Base-by-base conservation (phyloP, 2,113 vertebrate genomes). In the Lota lota region DNA sequence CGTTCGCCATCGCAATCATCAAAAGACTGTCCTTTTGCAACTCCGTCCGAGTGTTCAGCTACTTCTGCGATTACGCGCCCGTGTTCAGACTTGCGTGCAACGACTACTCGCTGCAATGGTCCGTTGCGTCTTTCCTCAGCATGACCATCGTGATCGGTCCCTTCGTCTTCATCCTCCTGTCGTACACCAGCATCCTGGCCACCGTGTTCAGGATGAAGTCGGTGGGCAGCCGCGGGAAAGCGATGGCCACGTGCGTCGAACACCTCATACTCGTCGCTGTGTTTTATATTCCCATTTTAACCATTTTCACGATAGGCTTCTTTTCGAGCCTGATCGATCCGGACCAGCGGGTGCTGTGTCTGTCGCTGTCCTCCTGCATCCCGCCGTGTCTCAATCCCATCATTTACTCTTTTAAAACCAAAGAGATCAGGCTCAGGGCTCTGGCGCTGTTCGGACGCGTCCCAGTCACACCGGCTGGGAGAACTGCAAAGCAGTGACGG, bases 11-110 rank as follows among this genome's bases (percentile, higher is more conserved):
- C 20, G 1, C 16, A 51, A 73, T 83, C 63, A 85, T 91, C 62
- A 83, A 79, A 1, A 47, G n/a, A 16, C 70, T 92, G 51, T 88
- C 84, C n/a, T 92, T 90, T 36, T 92, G 91, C 60, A 79, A 54
- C 1, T 90, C 89, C 2, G 64, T 88, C 0, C 54, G 3, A 5
- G 84, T 91, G 68, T 79, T 83, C 64, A 91, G 91, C 22, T 92
- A 90, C 69, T 92, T 92, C 77, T 90, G 91, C 63, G 90, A 91
- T 64, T 91, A 87, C 33, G 79, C 87, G 0, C 90, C 88, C 21
- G 83, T 88, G 69, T 90, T 90, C 28, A 66, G 81, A 65, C 81
- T 91, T 0, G 81, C 91, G 17, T 92, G 90, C 64, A 88, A 84
- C 2, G 81, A 91, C 64, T 64, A 71, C 40, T 54, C 81, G 0